Evolutionary conservation across 1,140 invertebrate species (phyloP), one percentile per base, ranked within the genome.

Genomic region (Rhopalosiphum maidis): DNA sequence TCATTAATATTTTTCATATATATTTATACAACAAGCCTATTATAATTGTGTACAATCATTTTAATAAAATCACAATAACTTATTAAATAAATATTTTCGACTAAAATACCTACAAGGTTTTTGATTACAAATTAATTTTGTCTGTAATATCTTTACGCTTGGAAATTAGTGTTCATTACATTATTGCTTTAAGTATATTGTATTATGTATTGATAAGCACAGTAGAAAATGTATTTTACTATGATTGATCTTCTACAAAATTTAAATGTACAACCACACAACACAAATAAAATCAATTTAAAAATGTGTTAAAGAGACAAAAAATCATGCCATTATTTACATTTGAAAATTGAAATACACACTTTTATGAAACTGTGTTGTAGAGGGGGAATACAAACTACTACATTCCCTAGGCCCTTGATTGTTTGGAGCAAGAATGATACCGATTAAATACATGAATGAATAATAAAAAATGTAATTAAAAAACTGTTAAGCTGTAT

Each of bases 401-500:
- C 60, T 5, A 77, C 30, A 77, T 77, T 77, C 60, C 60, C 15
- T 77, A 77, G n/a, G 60, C 11, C n/a, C 60, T 68, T 68, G 60
- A 68, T 68, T 68, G 60, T 77, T 77, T 77, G n/a, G 60, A 77
- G 4, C 11, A 3, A n/a, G 15, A 77, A 77, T 77, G n/a, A 77
- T 77, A n/a, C 60, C 60, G 60, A 68, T 68, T 68, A 68, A 68
- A n/a, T 68, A 77, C n/a, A 7, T n/a, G 30, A 77, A 77, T 77
- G 60, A 35, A 77, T 18, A 77, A 77, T 30, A n/a, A 77, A 68
- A 77, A 77, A 77, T 77, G n/a, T 77, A 77, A 77, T 77, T 35
- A 77, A 77, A 68, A 77, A 77, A n/a, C n/a, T 77, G 60, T 77
- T 77, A 77, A 77, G 60, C n/a, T 77, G 4, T 77, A n/a, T 77